Conservation (phyloP, 2,888 invertebrate species). For the Leucozona laternaria region DNA sequence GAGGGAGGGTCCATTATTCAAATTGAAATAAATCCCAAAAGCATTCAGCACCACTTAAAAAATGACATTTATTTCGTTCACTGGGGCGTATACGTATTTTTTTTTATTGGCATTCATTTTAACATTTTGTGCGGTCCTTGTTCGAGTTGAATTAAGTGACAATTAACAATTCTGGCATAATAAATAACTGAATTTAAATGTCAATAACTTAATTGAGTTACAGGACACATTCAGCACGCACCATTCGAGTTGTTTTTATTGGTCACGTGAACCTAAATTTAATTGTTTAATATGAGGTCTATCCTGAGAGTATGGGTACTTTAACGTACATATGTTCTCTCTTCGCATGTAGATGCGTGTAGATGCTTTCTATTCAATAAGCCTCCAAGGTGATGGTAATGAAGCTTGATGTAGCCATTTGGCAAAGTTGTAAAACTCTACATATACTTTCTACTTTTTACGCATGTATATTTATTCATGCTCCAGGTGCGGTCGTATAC, state of each 20-base stretch:
- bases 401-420: constrained; percentile 42
- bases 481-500: constrained; percentile 18
- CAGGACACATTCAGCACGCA: neutral
- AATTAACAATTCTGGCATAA: constrained; percentile 24
- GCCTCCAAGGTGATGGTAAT: constrained; percentile 36
- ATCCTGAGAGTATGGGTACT: neutral
- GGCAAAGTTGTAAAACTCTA: constrained; percentile 9
- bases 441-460: neutral
- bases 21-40: constrained; percentile 10
- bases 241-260: constrained; percentile 30
- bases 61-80: constrained; percentile 13
- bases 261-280: neutral
- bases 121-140: neutral
- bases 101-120: neutral
- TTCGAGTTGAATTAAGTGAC: constrained; percentile 22
- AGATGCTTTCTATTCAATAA: constrained; percentile 27
- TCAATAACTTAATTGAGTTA: constrained; percentile 36
- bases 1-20: neutral
- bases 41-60: neutral
- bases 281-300: constrained; percentile 1
- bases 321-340: neutral
- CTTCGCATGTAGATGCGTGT: constrained; percentile 31
- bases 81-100: constrained; percentile 19
- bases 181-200: constrained; percentile 56
- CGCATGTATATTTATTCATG: constrained; percentile 43